Percentiles rank a stretch among this genome's conserved stretches.
Evolutionary conservation across 2,888 invertebrate genomes (phyloP).

Genomic region (Drosophila stalkeri): DNA sequence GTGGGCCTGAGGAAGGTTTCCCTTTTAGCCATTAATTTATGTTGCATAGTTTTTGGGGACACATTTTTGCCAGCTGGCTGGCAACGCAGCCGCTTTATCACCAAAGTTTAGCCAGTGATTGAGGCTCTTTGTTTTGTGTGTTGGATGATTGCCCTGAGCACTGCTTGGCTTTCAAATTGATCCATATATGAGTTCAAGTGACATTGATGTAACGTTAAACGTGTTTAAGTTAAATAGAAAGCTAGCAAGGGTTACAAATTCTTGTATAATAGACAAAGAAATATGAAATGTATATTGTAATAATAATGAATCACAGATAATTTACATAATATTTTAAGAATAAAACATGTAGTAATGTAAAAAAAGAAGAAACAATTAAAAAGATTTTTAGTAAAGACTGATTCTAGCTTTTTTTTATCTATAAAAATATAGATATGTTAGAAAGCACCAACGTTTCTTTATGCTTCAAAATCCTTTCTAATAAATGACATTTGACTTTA

Average conservation of each 20-base stretch:
- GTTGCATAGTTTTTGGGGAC: slow-evolving; percentile 55
- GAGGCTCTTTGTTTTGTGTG: slow-evolving; percentile 23
- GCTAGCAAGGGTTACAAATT: background rate
- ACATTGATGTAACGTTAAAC: slow-evolving; percentile 7
- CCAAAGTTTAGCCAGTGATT: slow-evolving; percentile 39
- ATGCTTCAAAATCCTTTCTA: too few relatives aligned
- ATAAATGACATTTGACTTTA: too few relatives aligned
- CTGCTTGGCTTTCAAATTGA: slow-evolving; percentile 30
- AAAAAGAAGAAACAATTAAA: too few relatives aligned
- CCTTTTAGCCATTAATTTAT: slow-evolving; percentile 73
- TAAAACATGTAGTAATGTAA: too few relatives aligned
- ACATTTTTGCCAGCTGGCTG: slow-evolving; percentile 45
- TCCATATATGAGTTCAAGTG: slow-evolving; percentile 17
- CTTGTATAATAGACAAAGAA: background rate
- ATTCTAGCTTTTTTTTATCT: too few relatives aligned
- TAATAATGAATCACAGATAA: background rate
- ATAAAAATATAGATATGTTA: too few relatives aligned
- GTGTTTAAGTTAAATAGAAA: slow-evolving; percentile 1
- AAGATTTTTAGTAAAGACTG: too few relatives aligned
- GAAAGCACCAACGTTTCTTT: too few relatives aligned
- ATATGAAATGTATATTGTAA: background rate
- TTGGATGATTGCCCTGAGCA: slow-evolving; percentile 28
- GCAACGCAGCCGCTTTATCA: slow-evolving; percentile 26
- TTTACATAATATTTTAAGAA: background rate
- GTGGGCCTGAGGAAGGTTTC: background rate